phyloP scores from a whole-genome alignment of 2,113 vertebrate species.

The Misgurnus anguillicaudatus region DNA sequence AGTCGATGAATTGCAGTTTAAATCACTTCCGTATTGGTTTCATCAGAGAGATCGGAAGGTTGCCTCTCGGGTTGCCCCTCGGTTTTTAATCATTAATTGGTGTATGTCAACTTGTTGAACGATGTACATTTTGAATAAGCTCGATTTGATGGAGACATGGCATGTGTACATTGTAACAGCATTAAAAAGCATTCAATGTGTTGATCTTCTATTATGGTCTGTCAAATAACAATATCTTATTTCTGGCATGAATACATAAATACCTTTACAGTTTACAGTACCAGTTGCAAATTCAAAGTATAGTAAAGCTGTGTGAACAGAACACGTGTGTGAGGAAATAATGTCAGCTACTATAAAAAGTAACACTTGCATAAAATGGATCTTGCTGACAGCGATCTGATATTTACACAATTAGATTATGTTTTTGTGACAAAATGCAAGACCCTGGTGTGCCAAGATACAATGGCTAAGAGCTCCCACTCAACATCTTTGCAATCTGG shows the following conservation, averaged over 20 bases:
- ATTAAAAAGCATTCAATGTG: neutral
- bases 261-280: neutral
- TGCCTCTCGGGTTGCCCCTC: too few relatives aligned
- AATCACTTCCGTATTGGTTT: too few relatives aligned
- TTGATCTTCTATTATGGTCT: too few relatives aligned
- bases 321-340: neutral
- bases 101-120: slow-evolving; percentile 10
- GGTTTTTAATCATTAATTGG: slow-evolving; percentile 4
- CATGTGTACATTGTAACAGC: neutral
- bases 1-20: too few relatives aligned
- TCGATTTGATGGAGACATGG: neutral
- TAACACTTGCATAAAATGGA: slow-evolving; percentile 15
- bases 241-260: neutral
- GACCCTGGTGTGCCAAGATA: slow-evolving; percentile 17
- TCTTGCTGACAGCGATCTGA: slow-evolving; percentile 19
- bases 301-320: neutral
- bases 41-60: too few relatives aligned
- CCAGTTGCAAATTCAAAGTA: neutral
- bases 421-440: slow-evolving; percentile 33
- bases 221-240: too few relatives aligned
- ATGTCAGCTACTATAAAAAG: neutral
- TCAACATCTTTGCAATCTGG: slow-evolving; percentile 49
- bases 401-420: slow-evolving; percentile 41
- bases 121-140: neutral
- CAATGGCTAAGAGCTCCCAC: slow-evolving; percentile 38